phyloP scores from a whole-genome alignment of 2,888 invertebrate species.

The Ptycholaimellus sp. region DNA sequence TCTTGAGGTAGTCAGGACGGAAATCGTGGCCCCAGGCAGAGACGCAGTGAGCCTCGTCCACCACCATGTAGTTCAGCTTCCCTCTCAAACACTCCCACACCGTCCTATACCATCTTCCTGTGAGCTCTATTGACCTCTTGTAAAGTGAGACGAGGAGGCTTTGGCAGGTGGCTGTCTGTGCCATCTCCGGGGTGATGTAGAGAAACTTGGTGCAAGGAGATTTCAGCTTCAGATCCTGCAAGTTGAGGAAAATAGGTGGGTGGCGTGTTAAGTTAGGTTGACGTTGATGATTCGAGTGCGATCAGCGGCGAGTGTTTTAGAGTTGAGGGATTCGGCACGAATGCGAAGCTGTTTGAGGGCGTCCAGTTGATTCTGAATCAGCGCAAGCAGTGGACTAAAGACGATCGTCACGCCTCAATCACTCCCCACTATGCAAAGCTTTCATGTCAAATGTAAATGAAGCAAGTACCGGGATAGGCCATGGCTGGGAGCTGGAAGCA shows the following conservation, averaged over 20 bases:
- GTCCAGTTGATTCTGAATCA: conserved; percentile 82
- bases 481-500: conserved; percentile 73
- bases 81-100: not conserved
- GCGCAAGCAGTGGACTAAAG: conserved; percentile 75
- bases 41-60: conserved; percentile 94
- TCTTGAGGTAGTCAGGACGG: conserved; percentile 67
- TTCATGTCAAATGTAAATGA: too few relatives aligned
- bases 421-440: too few relatives aligned
- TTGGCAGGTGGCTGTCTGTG: conserved; percentile 40
- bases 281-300: conserved; percentile 44
- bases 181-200: conserved; percentile 90
- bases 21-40: conserved; percentile 99
- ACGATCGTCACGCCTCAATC: conserved; percentile 68
- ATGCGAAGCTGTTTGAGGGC: conserved; percentile 53
- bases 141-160: conserved; percentile 29
- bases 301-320: conserved; percentile 55
- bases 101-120: not conserved
- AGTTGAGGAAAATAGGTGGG: conserved; percentile 2
- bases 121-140: not conserved
- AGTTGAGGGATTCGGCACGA: conserved; percentile 64
- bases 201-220: conserved; percentile 59
- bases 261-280: not conserved
- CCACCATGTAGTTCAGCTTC: conserved; percentile 55
- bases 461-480: conserved; percentile 44
- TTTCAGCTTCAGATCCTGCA: too few relatives aligned